Conservation (phyloP, 1,140 invertebrate species). For the Leptopilina boulardi region DNA sequence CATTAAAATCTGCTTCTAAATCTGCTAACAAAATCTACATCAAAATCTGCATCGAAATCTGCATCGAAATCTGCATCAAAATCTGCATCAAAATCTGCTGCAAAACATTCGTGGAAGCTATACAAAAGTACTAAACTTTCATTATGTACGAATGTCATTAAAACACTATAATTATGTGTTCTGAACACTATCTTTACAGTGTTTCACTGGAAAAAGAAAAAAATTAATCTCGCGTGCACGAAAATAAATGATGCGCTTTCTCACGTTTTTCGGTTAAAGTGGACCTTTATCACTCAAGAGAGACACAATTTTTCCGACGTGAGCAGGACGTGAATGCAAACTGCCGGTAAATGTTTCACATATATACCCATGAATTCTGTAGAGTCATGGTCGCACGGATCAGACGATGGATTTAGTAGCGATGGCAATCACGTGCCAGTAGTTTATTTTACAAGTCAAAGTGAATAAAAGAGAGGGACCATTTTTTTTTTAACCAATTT, state of each 20-base stretch:
- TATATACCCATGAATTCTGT: conserved; percentile 23
- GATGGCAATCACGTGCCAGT: conserved; percentile 22
- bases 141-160: too few species aligned
- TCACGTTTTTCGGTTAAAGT: background rate
- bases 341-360: conserved; percentile 24
- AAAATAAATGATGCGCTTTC: background rate
- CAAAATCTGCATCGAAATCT: too few species aligned
- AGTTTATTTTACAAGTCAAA: conserved; percentile 29
- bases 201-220: too few species aligned
- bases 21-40: too few species aligned
- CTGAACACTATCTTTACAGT: too few species aligned
- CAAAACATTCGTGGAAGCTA: too few species aligned
- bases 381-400: conserved; percentile 23
- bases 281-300: background rate
- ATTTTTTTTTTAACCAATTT: background rate
- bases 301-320: background rate
- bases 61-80: too few species aligned
- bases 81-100: too few species aligned
- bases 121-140: too few species aligned
- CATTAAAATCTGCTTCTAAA: too few species aligned
- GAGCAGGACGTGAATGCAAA: conserved; percentile 23
- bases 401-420: conserved; percentile 16
- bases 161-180: too few species aligned
- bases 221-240: background rate
- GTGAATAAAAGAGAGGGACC: background rate